These are phyloP conservation scores for Glossophaga mutica DNA, from an alignment of 2,797 vertebrate species.

Conservation along the genomic window DNA sequence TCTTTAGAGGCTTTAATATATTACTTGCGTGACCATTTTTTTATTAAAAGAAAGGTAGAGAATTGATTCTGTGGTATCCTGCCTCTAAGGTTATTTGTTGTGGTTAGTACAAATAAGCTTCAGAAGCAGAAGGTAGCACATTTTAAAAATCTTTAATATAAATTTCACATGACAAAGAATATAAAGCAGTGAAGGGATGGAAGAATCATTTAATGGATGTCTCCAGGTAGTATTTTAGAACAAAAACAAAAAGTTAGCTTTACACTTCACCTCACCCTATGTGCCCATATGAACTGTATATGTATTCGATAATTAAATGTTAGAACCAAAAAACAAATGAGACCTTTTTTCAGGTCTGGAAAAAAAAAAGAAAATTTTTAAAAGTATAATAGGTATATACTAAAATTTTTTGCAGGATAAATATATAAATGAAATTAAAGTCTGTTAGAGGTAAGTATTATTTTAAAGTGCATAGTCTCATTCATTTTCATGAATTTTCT, in stretches of 20 bases:
- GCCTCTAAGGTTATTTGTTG: not conserved
- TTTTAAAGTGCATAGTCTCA: not conserved
- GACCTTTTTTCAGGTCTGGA: not conserved
- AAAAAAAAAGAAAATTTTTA: not conserved
- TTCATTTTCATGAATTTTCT: not conserved
- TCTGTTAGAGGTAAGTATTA: not conserved
- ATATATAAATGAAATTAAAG: not conserved
- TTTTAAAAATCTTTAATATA: not conserved
- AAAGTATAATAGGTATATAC: not conserved
- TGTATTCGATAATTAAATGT: not conserved
- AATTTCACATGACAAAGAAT: not conserved
- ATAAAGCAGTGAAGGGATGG: no score
- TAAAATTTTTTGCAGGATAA: not conserved
- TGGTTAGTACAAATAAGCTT: not conserved
- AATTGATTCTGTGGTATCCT: not conserved
- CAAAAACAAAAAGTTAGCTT: not conserved
- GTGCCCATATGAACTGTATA: not conserved
- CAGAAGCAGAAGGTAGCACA: not conserved
- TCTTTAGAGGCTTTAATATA: not conserved
- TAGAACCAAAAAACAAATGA: not conserved
- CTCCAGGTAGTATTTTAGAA: not conserved
- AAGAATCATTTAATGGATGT: fast-evolving
- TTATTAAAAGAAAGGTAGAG: not conserved
- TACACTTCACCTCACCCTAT: not conserved
- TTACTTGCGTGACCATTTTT: no score